These are phyloP conservation scores for Chloebia gouldiae DNA, from an alignment of 2,113 vertebrate species.

Conservation along the genomic window DNA sequence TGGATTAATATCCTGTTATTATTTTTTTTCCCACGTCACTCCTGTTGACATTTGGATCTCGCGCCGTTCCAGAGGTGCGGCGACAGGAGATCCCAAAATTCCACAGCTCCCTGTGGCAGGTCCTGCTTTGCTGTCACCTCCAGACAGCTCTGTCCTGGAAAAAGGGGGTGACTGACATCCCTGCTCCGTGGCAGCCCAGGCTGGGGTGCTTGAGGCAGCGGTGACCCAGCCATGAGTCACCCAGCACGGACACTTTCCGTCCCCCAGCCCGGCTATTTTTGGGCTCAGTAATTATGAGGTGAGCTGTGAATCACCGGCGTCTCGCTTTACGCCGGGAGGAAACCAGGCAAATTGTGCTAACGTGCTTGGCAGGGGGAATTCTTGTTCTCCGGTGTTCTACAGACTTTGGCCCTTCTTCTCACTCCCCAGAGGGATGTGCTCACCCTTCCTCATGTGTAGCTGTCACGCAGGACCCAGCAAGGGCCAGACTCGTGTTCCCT, in stretches of 20 bases:
- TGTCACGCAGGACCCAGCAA: background rate
- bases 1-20: background rate
- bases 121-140: background rate
- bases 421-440: background rate
- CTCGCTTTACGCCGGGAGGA: background rate
- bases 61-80: background rate
- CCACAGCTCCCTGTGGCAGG: rapidly evolving
- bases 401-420: slow-evolving; percentile 23
- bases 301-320: slow-evolving; percentile 62
- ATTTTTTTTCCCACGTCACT: background rate
- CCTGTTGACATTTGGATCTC: background rate
- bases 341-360: slow-evolving; percentile 30
- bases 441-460: background rate
- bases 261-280: slow-evolving; percentile 26
- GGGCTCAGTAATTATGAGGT: background rate
- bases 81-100: background rate
- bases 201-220: background rate
- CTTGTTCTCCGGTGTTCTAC: background rate
- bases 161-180: background rate
- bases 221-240: slow-evolving; percentile 40
- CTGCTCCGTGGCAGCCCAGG: background rate
- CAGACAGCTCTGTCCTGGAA: background rate
- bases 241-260: background rate
- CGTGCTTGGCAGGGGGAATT: slow-evolving; percentile 33
- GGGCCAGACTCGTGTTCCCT: background rate